These are phyloP conservation scores for Drosophila lacteicornis DNA, from an alignment of 1,140 invertebrate species.

Conservation along the genomic window DNA sequence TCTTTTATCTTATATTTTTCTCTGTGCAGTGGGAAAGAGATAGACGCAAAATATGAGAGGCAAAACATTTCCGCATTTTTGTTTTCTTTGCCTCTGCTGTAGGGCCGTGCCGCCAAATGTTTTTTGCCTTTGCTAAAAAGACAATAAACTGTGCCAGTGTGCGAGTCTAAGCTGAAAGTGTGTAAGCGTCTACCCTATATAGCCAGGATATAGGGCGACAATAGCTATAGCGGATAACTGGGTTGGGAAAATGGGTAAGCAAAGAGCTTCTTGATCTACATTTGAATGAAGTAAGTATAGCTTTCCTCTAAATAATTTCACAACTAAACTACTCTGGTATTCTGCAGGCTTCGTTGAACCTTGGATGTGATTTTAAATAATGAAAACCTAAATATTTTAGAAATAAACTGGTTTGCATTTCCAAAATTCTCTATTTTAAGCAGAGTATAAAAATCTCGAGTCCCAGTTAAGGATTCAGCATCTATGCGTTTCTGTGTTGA, in stretches of 20 bases:
- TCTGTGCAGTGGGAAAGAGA: constrained; percentile 2
- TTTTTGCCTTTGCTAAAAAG: constrained; percentile 68
- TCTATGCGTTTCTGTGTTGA: constrained; percentile 14
- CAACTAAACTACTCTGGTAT: background rate
- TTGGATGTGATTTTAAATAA: background rate
- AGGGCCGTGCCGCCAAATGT: constrained; percentile 61
- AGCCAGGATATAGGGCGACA: constrained; percentile 36
- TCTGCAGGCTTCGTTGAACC: background rate
- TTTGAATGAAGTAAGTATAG: constrained; percentile 23
- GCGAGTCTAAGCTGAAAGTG: constrained; percentile 20
- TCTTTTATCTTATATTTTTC: background rate
- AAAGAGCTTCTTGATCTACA: constrained; percentile 44
- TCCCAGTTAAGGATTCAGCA: constrained; percentile 2
- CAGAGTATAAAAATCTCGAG: constrained; percentile 12
- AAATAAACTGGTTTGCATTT: background rate
- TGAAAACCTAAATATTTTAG: too few relatives aligned
- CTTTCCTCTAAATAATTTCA: constrained; percentile 19
- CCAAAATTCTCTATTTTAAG: background rate
- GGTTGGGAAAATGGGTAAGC: constrained; percentile 19
- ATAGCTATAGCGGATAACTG: constrained; percentile 12
- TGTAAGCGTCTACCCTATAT: constrained; percentile 46
- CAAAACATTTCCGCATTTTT: constrained; percentile 72
- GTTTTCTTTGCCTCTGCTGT: constrained; percentile 54
- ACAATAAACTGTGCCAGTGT: constrained; percentile 73
- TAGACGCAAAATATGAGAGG: constrained; percentile 4